Evolutionary conservation across 53 echinoderm and acorn worm species (phyloP), one percentile per base, ranked within the genome.

Genomic region (Temnopleurus reevesii): DNA sequence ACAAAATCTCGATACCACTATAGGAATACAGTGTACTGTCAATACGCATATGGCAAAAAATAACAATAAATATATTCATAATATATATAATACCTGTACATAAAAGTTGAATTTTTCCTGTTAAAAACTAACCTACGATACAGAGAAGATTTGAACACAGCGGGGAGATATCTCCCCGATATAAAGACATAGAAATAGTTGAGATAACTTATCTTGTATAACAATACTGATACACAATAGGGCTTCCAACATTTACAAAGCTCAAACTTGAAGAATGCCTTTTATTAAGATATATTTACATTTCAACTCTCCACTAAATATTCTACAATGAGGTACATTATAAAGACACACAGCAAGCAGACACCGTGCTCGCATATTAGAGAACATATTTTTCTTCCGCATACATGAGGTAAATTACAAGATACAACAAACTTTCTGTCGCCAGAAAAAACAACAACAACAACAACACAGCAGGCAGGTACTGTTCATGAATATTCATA

Each of bases 71-170:
- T 85, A 85, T 59, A 59, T 85, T 60, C 85, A 85, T 85, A 43
- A 85, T 85, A 85, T 85, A 85, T 85, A 85, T 85, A 85, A 60
- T 60, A 85, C 59, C 85, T 85, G 85, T 85, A 85, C 85, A 85
- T 55, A 85, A 59, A 43, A 45, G 45, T 85, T 83, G 18, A n/a
- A 55, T 45, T 36, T 59, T 59, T 85, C 85, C 59, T 46, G 85
- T 59, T 85, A 85, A 85, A 83, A 85, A 60, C 59, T 85, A 85
- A 43, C 59, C 85, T 85, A 85, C 83, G 4, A 83, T 83, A 83
- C 35, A 83, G 10, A 59, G 36, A 71, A 27, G 21, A 71, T 17
- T 36, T 36, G 34, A 35, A 83, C 54, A 55, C 83, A 2, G 33
- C 30, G 36, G 80, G 55, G 55, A 85, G 26, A 45, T 60, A 0